These are phyloP conservation scores for Drosophila sp. DNA, from an alignment of 1,140 invertebrate species.

Conservation along the genomic window DNA sequence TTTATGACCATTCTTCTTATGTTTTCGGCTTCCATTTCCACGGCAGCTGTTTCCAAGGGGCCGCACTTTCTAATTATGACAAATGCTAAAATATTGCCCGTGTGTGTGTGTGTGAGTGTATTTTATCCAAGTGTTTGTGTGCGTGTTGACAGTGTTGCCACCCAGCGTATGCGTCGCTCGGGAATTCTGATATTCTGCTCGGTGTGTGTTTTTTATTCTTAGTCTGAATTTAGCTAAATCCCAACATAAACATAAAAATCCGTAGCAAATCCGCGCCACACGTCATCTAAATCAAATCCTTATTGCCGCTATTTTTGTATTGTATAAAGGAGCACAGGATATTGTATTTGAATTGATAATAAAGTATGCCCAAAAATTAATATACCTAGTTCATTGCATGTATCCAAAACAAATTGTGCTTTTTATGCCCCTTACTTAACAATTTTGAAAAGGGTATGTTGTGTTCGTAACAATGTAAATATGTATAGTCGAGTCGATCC, in stretches of 20 bases:
- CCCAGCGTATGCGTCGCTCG: conserved; percentile 35
- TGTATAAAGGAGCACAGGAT: background rate
- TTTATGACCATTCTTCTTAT: conserved; percentile 65
- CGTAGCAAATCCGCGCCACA: conserved; percentile 44
- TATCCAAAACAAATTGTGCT: background rate
- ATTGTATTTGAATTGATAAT: background rate
- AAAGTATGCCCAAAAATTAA: conserved; percentile 5
- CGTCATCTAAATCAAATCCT: conserved; percentile 61
- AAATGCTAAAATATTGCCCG: conserved; percentile 76
- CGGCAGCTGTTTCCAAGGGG: conserved; percentile 53
- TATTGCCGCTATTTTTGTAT: conserved; percentile 26
- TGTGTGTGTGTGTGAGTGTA: conserved; percentile 8
- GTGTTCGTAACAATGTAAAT: too few species aligned
- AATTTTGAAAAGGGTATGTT: too few species aligned
- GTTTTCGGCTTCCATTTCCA: conserved; percentile 23
- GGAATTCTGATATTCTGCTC: conserved; percentile 65
- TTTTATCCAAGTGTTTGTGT: conserved; percentile 28
- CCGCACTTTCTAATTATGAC: conserved; percentile 75
- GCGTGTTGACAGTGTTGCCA: conserved; percentile 21
- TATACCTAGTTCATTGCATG: background rate
- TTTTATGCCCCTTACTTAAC: background rate
- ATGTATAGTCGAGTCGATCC: too few species aligned
- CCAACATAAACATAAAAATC: conserved; percentile 69
- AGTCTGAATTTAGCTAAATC: conserved; percentile 48
- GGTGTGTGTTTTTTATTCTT: conserved; percentile 22